Base-by-base conservation (phyloP, 2,797 vertebrate species). In the Allobates femoralis region DNA sequence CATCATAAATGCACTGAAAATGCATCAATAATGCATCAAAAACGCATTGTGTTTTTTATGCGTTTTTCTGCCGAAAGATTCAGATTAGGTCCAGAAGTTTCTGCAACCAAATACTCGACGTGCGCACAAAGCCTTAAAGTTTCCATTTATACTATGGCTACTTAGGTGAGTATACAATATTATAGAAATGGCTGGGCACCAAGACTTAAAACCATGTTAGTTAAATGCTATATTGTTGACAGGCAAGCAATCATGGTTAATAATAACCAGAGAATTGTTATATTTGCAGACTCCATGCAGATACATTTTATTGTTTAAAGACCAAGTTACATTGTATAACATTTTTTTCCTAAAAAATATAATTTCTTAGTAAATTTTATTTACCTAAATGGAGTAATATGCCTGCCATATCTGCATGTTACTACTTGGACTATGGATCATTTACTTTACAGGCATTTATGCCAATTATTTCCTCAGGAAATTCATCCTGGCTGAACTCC, bases 381-480 rank as follows among this genome's bases (percentile, higher is more conserved):
- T 34, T 69, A 23, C 34, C 34, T 71, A 73, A 1, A 71, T 71
- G 41, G 16, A 19, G 16, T 5, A 21, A 69, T 69, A n/a, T 41
- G 4, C 21, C 67, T 6, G 46, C 11, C 19, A 73, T 50, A 73
- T n/a, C 69, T 46, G 41, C 21, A 73, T n/a, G 46, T 26, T 46
- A n/a, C 37, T 46, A 15, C 37, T 1, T 73, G 5, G n/a, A n/a
- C 1, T 11, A 71, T 53, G 50, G 37, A 55, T 71, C 51, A 62
- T 74, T 86, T 64, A 75, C 10, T 75, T 74, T 58, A 74, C 60
- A 62, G 50, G 18, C 7, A 41, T 73, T 73, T 73, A 81, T 50
- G 26, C 26, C 77, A 62, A 74, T 86, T 74, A 86, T 81, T 86
- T 75, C 75, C 66, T 10, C 37, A 53, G 84, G 55, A 23, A 74